A percentile compares a stretch with the other conserved stretches of the same genome.
phyloP scores from a whole-genome alignment of 2,113 vertebrate species.

The Corythoichthys intestinalis region DNA sequence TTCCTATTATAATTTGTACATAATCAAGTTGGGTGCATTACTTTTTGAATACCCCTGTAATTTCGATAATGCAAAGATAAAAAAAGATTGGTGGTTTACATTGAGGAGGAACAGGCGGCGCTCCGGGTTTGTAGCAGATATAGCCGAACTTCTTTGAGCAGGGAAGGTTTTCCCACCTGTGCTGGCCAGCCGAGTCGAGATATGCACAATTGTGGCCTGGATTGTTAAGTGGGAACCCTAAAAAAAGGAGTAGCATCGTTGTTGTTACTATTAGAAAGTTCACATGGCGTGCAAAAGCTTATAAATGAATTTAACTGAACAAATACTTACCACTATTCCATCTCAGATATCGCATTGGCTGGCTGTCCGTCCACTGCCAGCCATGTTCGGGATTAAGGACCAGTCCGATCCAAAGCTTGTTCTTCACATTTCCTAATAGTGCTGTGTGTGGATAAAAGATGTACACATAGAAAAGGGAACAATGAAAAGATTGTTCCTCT shows the following conservation, averaged over 20 bases:
- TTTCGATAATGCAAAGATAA: too few species aligned
- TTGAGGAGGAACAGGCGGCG: slow-evolving; percentile 32
- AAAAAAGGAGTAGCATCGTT: slow-evolving; percentile 9
- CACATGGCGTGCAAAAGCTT: neutral
- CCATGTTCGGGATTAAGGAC: slow-evolving; percentile 80
- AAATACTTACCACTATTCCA: slow-evolving; percentile 82
- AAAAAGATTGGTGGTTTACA: slow-evolving; percentile 5
- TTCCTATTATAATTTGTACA: too few species aligned
- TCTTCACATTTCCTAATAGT: slow-evolving; percentile 12
- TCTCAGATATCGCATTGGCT: slow-evolving; percentile 84
- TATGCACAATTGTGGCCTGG: slow-evolving; percentile 82
- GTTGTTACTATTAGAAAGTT: neutral
- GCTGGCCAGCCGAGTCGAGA: slow-evolving; percentile 72
- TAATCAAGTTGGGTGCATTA: too few species aligned
- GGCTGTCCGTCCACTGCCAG: slow-evolving; percentile 86
- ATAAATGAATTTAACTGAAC: neutral
- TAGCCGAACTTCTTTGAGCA: slow-evolving; percentile 84
- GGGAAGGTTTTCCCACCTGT: slow-evolving; percentile 80
- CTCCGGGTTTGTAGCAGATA: slow-evolving; percentile 81
- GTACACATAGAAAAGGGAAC: slow-evolving; percentile 9
- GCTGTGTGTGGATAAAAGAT: slow-evolving; percentile 29
- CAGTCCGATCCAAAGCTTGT: slow-evolving; percentile 84
- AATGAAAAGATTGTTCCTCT: slow-evolving; percentile 33
- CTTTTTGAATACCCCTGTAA: too few species aligned
- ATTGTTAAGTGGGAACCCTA: slow-evolving; percentile 81